Base-by-base conservation (phyloP, 2,113 vertebrate genomes). In the Dryoscopus gambensis region DNA sequence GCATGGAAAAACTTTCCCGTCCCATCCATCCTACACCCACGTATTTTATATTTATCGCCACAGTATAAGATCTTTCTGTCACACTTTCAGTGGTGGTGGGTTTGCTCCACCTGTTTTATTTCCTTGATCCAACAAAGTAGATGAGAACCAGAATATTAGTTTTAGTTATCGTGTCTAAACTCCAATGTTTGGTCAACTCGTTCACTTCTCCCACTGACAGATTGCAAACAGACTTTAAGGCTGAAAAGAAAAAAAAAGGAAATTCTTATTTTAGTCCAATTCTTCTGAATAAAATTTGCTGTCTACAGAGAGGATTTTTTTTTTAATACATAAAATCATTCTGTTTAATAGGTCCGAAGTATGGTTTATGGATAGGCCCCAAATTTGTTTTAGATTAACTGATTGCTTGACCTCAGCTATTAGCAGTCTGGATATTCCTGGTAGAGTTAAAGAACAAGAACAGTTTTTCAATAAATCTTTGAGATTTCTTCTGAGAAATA, bases 401-500 rank as follows among this genome's bases (percentile, higher is more conserved):
- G 46, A 49, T 12, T 49, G 49, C 27, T 50, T 50, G 49, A 50
- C 49, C 15, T 50, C 49, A 95, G 81, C 19, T 68, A 55, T 87
- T 89, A 79, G 39, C 57, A 91, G n/a, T 33, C 63, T 91, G 55
- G 15, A 78, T 93, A 67, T 77, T 92, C n/a, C 81, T 89, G 79
- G 62, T 55, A 89, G 60, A 80, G 35, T 13, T 88, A 75, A 94
- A 77, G 86, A 87, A 89, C 52, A 77, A 33, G 33, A 82, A 87
- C 23, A n/a, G 40, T 92, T 93, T 93, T 90, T 24, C 55, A 87
- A 64, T 64, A 96, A 92, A 78, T 39, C 31, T 93, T 80, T 81
- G 25, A 71, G 42, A 94, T 92, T 57, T 80, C 39, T 96, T 78
- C 90, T 87, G 79, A 91, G 74, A 95, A 95, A 85, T 76, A 93